Evolutionary conservation across 2,113 vertebrate genomes (phyloP).

Genomic region (Camarhynchus parvulus): DNA sequence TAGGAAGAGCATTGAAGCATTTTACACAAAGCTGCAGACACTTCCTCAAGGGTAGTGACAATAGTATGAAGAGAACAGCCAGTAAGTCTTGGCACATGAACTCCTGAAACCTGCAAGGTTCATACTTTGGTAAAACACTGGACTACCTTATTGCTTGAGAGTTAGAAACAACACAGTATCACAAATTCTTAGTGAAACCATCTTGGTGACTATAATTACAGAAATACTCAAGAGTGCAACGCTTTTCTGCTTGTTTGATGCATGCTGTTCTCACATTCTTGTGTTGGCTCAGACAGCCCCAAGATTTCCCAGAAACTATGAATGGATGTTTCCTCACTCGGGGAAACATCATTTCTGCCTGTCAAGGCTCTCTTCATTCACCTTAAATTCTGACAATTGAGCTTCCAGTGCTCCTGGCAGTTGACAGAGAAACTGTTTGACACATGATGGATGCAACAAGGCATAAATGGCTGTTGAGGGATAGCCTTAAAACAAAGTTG

Average conservation of each 20-base stretch:
- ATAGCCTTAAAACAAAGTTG: slow-evolving; percentile 20
- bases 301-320: not conserved
- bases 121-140: not conserved
- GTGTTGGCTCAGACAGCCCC: not conserved
- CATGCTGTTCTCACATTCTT: rapidly evolving
- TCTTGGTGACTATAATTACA: not conserved
- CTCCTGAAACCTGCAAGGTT: not conserved
- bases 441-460: slow-evolving; percentile 41
- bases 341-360: slow-evolving; percentile 10
- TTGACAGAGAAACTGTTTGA: not conserved
- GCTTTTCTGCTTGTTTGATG: not conserved
- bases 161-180: not conserved
- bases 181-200: not conserved
- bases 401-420: not conserved
- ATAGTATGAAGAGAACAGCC: not conserved
- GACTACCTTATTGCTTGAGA: not conserved
- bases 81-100: not conserved
- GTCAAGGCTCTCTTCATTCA: slow-evolving; percentile 5
- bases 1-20: not conserved
- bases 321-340: not conserved
- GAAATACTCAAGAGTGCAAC: not conserved
- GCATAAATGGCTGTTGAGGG: slow-evolving; percentile 27
- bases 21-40: not conserved
- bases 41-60: not conserved
- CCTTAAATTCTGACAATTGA: slow-evolving; percentile 24